A percentile compares a stretch with the other conserved stretches of the same genome.
These are phyloP conservation scores for Liparis tanakae DNA, from an alignment of 2,797 vertebrate species.

Conservation along the genomic window DNA sequence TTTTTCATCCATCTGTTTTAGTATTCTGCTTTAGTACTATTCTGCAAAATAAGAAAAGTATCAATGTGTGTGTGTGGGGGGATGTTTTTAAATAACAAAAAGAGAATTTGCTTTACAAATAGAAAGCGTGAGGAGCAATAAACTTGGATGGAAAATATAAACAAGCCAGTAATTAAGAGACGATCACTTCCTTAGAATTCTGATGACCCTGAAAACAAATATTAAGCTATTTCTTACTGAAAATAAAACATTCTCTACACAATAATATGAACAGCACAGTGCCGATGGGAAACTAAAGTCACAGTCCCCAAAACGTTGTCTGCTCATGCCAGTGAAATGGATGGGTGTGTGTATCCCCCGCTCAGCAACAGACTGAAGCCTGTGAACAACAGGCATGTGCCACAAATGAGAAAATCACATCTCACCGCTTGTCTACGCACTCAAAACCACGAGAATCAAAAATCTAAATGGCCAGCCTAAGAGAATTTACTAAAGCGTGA, in stretches of 20 bases:
- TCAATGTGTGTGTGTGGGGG: neutral
- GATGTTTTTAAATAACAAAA: conserved; percentile 5
- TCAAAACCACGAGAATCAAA: conserved; percentile 41
- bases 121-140: neutral
- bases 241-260: neutral
- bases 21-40: too few species aligned
- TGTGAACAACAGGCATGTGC: conserved; percentile 27
- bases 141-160: conserved; percentile 2
- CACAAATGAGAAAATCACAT: conserved; percentile 38
- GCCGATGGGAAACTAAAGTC: conserved; percentile 3
- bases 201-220: neutral
- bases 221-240: neutral
- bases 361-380: conserved; percentile 27
- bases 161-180: neutral
- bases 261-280: neutral
- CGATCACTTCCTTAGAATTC: conserved; percentile 3
- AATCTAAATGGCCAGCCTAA: conserved; percentile 46
- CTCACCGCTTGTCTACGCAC: neutral
- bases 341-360: conserved; percentile 27
- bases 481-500: conserved; percentile 39
- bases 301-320: neutral
- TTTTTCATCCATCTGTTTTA: neutral
- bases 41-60: neutral
- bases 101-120: neutral
- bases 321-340: conserved; percentile 14